phyloP scores from a whole-genome alignment of 2,113 vertebrate genomes.

The Corynorhinus townsendii region DNA sequence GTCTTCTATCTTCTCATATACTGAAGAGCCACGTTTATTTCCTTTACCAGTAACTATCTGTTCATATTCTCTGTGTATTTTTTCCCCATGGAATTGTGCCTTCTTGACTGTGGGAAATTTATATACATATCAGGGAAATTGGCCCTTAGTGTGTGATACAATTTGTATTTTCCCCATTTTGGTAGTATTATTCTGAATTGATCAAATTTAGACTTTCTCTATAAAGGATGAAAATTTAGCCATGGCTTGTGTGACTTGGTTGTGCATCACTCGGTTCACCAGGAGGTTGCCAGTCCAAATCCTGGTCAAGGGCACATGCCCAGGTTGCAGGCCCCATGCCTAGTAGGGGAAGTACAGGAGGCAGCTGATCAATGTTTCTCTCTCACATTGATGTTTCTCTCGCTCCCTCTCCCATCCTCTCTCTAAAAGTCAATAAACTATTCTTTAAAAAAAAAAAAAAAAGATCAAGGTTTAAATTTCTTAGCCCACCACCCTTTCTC shows the following conservation, averaged over 20 bases:
- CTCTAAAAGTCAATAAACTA: no score
- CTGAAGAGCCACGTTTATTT: background rate
- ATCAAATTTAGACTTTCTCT: background rate
- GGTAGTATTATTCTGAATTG: background rate
- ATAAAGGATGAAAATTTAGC: background rate
- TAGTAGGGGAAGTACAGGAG: no score
- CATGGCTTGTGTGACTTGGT: no score
- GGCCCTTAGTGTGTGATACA: background rate
- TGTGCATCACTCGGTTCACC: no score
- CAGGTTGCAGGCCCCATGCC: no score
- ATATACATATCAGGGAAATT: background rate
- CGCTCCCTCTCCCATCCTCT: no score
- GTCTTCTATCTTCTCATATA: background rate
- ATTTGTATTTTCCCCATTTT: background rate
- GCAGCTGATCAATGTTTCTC: no score
- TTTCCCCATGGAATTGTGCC: background rate
- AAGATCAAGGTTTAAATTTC: background rate
- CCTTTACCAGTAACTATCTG: background rate
- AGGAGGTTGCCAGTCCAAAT: no score
- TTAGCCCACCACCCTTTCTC: background rate
- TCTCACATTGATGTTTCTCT: no score
- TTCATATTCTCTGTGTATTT: background rate
- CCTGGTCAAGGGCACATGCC: no score
- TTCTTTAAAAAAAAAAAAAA: no score
- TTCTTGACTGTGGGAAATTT: background rate